phyloP scores from a whole-genome alignment of 2,888 invertebrate genomes.

The Yponomeuta malinellus region DNA sequence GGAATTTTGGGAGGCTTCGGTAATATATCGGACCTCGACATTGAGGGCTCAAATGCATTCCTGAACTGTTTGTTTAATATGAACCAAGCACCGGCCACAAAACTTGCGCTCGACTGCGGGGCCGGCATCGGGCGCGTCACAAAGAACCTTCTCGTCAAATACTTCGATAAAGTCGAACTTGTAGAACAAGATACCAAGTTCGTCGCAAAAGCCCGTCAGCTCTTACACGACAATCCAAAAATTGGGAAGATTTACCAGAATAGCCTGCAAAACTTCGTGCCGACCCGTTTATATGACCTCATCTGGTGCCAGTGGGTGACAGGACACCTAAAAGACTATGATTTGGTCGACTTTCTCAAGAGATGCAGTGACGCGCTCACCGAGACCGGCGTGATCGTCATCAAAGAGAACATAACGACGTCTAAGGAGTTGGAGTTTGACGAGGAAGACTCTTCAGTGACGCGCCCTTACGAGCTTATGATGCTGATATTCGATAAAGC shows the following conservation, averaged over 20 bases:
- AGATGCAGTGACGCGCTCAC: conserved; percentile 72
- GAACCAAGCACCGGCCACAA: conserved; percentile 72
- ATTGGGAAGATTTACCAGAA: conserved; percentile 81
- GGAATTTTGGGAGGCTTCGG: conserved; percentile 97
- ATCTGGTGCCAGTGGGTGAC: conserved; percentile 99
- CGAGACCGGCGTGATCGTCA: conserved; percentile 44
- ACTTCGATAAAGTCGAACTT: conserved; percentile 90
- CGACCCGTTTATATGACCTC: conserved; percentile 87
- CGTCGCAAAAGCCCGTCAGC: conserved; percentile 81
- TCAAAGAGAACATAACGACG: conserved; percentile 85
- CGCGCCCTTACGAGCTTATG: conserved; percentile 82
- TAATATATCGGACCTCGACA: conserved; percentile 88
- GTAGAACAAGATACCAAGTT: conserved; percentile 94
- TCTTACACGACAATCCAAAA: conserved; percentile 59
- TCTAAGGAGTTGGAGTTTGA: conserved; percentile 81
- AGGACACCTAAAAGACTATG: conserved; percentile 88
- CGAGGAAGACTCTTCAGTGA: conserved; percentile 91
- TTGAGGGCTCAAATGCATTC: conserved; percentile 89
- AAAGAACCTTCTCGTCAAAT: conserved; percentile 85
- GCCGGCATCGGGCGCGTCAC: conserved; percentile 97
- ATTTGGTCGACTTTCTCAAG: conserved; percentile 84
- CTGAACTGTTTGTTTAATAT: conserved; percentile 68
- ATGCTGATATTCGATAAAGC: conserved; percentile 81
- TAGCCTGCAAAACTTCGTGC: conserved; percentile 91
- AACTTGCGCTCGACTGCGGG: conserved; percentile 93